A percentile compares a stretch with the other conserved stretches of the same genome.
Conservation (phyloP, 2,888 invertebrate species). For the Cephus spinipes region DNA sequence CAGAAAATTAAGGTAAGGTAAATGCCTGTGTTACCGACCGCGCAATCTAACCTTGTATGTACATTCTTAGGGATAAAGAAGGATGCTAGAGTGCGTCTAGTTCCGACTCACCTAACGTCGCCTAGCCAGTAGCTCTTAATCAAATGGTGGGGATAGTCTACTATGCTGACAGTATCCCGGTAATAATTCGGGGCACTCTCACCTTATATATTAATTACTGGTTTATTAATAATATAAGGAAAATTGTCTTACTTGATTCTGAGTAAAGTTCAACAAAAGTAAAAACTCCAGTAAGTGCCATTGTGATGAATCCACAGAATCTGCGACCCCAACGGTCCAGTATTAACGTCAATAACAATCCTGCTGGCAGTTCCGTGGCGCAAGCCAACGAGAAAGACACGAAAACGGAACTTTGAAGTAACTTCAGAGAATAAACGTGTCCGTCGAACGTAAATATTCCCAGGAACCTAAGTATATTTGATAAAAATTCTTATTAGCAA, state of each 20-base stretch:
- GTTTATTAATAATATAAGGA: background rate
- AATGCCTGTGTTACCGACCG: no score
- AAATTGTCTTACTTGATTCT: slow-evolving; percentile 42
- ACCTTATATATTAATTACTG: background rate
- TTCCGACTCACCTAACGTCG: no score
- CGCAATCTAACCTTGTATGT: no score
- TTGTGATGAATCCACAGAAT: slow-evolving; percentile 84
- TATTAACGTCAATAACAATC: slow-evolving; percentile 80
- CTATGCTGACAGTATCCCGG: no score
- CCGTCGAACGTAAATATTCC: slow-evolving; percentile 88
- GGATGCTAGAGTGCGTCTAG: no score
- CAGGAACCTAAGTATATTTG: slow-evolving; percentile 71
- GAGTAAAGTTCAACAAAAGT: slow-evolving; percentile 69
- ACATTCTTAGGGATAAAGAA: no score
- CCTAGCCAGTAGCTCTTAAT: no score
- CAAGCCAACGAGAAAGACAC: slow-evolving; percentile 86
- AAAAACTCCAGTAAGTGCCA: slow-evolving; percentile 82
- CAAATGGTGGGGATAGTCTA: no score
- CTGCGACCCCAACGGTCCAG: slow-evolving; percentile 86
- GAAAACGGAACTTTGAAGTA: slow-evolving; percentile 84
- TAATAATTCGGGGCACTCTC: no score
- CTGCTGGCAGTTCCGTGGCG: slow-evolving; percentile 86
- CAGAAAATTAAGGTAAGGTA: slow-evolving; percentile 10
- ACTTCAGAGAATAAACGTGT: slow-evolving; percentile 87
- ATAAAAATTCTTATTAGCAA: background rate